phyloP scores from a whole-genome alignment of 2,888 invertebrate genomes.

The Chymomyza procnemis region DNA sequence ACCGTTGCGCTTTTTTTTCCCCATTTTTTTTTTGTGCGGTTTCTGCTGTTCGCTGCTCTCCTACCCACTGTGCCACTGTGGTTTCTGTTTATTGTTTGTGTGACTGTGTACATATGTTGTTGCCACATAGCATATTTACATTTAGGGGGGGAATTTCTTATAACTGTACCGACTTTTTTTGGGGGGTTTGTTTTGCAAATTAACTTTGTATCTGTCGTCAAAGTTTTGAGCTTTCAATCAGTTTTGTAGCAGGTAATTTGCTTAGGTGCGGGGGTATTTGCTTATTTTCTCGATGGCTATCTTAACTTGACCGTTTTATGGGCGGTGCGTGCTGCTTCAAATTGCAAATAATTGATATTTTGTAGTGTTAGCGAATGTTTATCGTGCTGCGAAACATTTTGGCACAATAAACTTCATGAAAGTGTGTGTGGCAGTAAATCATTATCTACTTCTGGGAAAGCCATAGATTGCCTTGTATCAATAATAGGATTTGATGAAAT shows the following conservation, averaged over 20 bases:
- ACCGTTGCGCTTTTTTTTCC: constrained; percentile 32
- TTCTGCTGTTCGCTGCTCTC: constrained; percentile 30
- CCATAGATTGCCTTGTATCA: no score
- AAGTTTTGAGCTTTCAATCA: constrained; percentile 41
- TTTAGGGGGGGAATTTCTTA: background rate
- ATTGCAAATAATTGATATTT: no score
- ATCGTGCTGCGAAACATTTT: no score
- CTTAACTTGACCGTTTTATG: background rate
- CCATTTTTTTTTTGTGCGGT: constrained; percentile 51
- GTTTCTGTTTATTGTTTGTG: constrained; percentile 5
- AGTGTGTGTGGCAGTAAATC: no score
- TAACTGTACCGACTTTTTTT: constrained; percentile 21
- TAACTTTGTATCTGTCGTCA: constrained; percentile 69
- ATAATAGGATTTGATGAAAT: no score
- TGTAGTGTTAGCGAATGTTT: no score
- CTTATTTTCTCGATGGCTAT: background rate
- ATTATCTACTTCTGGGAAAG: no score
- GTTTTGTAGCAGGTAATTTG: background rate
- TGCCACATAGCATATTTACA: no score
- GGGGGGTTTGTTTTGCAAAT: constrained; percentile 66
- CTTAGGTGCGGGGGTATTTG: background rate
- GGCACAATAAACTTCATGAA: no score
- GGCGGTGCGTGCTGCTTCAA: no score
- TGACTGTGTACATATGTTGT: no score
- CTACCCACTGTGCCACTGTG: background rate